A percentile compares a stretch with the other conserved stretches of the same genome.
phyloP scores from a whole-genome alignment of 2,888 invertebrate species.

The Drosophila barbarae region DNA sequence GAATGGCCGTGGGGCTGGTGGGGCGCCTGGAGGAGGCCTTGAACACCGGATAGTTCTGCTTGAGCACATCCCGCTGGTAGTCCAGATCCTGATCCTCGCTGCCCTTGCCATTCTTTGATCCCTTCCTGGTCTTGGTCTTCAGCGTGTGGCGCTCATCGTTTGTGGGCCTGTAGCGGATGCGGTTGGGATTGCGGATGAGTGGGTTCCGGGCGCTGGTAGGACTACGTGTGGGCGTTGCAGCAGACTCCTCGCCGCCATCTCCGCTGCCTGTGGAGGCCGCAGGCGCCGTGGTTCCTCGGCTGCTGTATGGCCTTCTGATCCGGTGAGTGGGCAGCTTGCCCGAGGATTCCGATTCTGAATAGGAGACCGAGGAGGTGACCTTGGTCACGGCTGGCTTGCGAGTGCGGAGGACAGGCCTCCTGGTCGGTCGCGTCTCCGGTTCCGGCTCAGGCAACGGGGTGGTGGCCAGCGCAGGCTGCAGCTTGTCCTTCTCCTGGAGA shows the following conservation, averaged over 20 bases:
- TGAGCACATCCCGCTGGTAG: conserved; percentile 83
- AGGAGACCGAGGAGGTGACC: conserved; percentile 77
- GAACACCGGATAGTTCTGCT: conserved; percentile 84
- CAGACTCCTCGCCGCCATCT: conserved; percentile 42
- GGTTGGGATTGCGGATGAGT: conserved; percentile 77
- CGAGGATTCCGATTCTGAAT: conserved; percentile 72
- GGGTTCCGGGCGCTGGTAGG: conserved; percentile 72
- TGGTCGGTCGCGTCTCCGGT: conserved; percentile 78
- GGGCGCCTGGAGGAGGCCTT: conserved; percentile 77
- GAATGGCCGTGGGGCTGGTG: conserved; percentile 76
- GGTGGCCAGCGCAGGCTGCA: conserved; percentile 52
- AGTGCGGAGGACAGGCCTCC: conserved; percentile 81
- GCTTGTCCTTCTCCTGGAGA: conserved; percentile 81
- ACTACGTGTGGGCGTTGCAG: conserved; percentile 60
- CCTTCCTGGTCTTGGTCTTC: conserved; percentile 68
- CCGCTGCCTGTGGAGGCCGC: conserved; percentile 34
- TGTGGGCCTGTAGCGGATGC: conserved; percentile 79
- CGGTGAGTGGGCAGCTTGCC: conserved; percentile 77
- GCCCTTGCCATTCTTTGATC: conserved; percentile 62
- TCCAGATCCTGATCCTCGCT: conserved; percentile 80
- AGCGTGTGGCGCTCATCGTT: conserved; percentile 78
- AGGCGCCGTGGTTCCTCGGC: conserved; percentile 54
- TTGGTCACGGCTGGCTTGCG: conserved; percentile 80
- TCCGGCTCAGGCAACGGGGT: conserved; percentile 76
- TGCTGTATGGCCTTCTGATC: conserved; percentile 79